Base-by-base conservation (phyloP, 2,113 vertebrate genomes). In the Pollachius pollachius region DNA sequence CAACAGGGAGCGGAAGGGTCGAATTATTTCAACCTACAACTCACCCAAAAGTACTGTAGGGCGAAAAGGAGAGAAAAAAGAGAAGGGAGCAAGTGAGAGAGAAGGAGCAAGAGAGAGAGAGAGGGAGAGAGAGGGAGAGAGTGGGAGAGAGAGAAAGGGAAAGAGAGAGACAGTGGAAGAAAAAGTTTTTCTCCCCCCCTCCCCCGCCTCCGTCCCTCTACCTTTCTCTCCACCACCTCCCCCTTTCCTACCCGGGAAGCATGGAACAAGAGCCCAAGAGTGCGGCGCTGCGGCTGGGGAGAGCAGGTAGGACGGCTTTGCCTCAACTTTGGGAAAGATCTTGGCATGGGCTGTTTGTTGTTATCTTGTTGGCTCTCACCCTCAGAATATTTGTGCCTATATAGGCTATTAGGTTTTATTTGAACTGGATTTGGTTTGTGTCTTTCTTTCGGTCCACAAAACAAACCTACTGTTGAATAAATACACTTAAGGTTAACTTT, bases 1-100 rank as follows among this genome's bases (percentile, higher is more conserved):
- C 95, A 92, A 93, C 92, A 93, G 96, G 94, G 94, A 96, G 96
- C 94, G 97, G 97, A 97, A 98, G 95, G 93, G 92, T 95, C 94
- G 94, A 96, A 95, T 98, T 98, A 97, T 95, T 95, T 92, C 92
- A 92, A 94, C 92, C 93, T 93, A 94, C 92, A 91, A 94, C 90
- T 90, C 88, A 84, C 81, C 84, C 84, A 86, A 90, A 91, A 90
- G 89, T 90, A 86, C 84, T 89, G 81, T 78, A 79, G 86, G 80
- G 80, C 84, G 82, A 89, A 85, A 85, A 79, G 73, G 73, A 70
- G 67, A 54, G 67, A 16, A 6, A 13, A 25, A 64, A 21, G 68
- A 62, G 69, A 74, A 64, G 69, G 77, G 41, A 18, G 52, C 52
- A 64, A 57, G 76, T n/a, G 67, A 62, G 70, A 76, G 65, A 68